A percentile compares a stretch with the other conserved stretches of the same genome.
These are phyloP conservation scores for Allobates femoralis DNA, from an alignment of 2,797 vertebrate genomes.

Conservation along the genomic window DNA sequence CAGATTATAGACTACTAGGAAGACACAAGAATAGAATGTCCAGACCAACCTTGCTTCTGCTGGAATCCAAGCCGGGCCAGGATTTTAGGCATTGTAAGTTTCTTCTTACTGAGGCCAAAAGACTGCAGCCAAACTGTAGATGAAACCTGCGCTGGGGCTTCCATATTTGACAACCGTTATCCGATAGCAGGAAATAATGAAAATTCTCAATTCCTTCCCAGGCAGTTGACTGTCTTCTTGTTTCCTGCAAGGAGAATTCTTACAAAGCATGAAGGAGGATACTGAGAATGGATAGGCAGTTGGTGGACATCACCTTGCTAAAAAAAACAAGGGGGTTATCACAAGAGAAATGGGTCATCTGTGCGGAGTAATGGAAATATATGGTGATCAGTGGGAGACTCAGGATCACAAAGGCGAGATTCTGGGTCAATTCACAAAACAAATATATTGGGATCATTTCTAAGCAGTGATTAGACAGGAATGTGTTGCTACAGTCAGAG, in stretches of 20 bases:
- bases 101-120: conserved; percentile 78
- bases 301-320: too few species aligned
- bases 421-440: too few species aligned
- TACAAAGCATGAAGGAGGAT: not conserved
- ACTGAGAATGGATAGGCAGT: not conserved
- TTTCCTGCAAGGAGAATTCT: not conserved
- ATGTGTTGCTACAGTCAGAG: too few species aligned
- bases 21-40: not conserved
- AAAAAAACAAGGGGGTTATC: too few species aligned
- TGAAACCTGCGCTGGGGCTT: conserved; percentile 72
- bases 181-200: not conserved
- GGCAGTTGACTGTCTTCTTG: not conserved
- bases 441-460: too few species aligned
- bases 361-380: too few species aligned
- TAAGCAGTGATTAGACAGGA: too few species aligned
- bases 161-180: conserved; percentile 40
- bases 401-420: too few species aligned
- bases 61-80: conserved; percentile 79
- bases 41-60: conserved; percentile 77
- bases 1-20: too few species aligned
- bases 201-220: not conserved
- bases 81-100: conserved; percentile 77
- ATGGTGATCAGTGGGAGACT: too few species aligned
- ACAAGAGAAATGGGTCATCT: too few species aligned
- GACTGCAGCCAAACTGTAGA: conserved; percentile 78